Base-by-base conservation (phyloP, 2,888 invertebrate species). In the Parnassius mnemosyne region DNA sequence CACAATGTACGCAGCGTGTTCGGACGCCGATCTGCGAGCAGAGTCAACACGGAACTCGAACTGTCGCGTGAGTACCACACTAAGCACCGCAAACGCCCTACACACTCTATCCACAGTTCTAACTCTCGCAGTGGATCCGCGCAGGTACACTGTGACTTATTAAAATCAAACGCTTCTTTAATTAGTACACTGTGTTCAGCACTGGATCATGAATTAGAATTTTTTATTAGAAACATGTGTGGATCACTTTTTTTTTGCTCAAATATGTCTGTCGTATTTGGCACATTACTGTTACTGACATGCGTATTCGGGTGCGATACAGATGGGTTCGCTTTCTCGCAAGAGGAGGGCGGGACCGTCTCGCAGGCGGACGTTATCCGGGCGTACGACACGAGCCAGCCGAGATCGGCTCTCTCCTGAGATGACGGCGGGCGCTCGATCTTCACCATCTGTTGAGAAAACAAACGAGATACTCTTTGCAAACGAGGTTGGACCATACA, bases 291-390 rank as follows among this genome's bases (percentile, higher is more conserved):
- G n/a, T 12, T 46, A 57, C 20, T 54, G 47, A 51, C 66, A 53
- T 66, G 59, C 42, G 51, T 61, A n/a, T 53, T 57, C 51, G 58
- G 10, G 44, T 42, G 53, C 49, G 49, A 49, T 10, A 13, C 92
- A 98, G 98, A 98, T 95, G 99, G 99, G 69, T 99, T 96, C 93
- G 99, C 99, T 72, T 99, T 99, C 93, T 99, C 99, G 53, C 99
- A 99, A 95, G 99, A 99, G 92, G 99, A 99, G 92, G 97, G 98
- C 81, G 98, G 98, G 71, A 96, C 95, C 76, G 97, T 99, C 69
- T 95, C 97, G 58, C 97, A 99, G 92, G 96, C 98, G 71, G 97
- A 97, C 80, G 95, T 99, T 82, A 98, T 99, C 84, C 95, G 99
- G 83, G 97, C 97, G 59, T 99, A 99, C 94, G 97, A 99, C 92